Evolutionary conservation across 2,113 vertebrate genomes (phyloP).

Genomic region (Percina caprodes): DNA sequence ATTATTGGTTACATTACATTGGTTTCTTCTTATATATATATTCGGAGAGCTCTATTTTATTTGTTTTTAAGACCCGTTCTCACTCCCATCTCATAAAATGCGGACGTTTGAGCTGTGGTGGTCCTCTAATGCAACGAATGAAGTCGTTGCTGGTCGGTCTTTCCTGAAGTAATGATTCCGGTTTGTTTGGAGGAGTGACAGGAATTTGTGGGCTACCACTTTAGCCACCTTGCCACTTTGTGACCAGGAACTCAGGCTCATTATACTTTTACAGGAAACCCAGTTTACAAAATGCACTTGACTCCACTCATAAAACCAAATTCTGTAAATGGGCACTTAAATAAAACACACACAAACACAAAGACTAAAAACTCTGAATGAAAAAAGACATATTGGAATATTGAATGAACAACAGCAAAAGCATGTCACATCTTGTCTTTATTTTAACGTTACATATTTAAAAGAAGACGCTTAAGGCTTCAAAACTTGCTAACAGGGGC

Average conservation of each 20-base stretch:
- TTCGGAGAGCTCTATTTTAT: no score
- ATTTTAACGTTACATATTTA: background rate
- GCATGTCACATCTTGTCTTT: background rate
- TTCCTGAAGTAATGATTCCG: background rate
- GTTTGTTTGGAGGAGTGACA: slow-evolving; percentile 37
- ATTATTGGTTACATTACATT: background rate
- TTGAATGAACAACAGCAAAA: background rate
- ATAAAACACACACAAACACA: background rate
- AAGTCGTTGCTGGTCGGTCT: background rate
- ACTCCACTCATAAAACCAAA: slow-evolving; percentile 30
- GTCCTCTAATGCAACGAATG: no score
- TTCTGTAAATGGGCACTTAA: background rate
- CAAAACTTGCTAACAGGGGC: background rate
- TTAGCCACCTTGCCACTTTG: slow-evolving; percentile 27
- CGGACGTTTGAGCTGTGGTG: no score
- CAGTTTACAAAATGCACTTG: slow-evolving; percentile 14
- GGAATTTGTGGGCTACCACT: slow-evolving; percentile 33
- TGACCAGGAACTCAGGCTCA: slow-evolving; percentile 47
- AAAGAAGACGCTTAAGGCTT: background rate
- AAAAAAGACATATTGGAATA: background rate
- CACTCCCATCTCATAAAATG: no score
- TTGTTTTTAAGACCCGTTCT: no score
- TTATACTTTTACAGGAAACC: slow-evolving; percentile 52
- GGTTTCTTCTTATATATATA: background rate
- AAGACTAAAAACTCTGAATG: background rate